A percentile compares a stretch with the other conserved stretches of the same genome.
phyloP scores from a whole-genome alignment of 2,113 vertebrate genomes.

The Phyllostomus hastatus region DNA sequence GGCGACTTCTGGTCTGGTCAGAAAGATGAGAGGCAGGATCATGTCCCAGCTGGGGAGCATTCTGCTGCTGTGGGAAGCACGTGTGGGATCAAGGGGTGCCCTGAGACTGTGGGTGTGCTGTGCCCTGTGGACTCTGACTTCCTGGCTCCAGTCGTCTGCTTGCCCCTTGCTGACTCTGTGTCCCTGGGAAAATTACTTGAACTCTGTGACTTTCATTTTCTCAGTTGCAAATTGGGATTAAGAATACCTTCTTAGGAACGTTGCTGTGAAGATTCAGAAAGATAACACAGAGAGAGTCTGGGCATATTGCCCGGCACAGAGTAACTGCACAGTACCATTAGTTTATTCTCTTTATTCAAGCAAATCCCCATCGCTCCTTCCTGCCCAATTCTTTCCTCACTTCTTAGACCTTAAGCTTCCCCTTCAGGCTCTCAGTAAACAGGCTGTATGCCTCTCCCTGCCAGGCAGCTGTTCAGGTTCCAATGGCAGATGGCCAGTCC shows the following conservation, averaged over 20 bases:
- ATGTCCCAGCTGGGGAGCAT: neutral
- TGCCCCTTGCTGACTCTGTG: neutral
- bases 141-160: neutral
- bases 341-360: neutral
- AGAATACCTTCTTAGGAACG: neutral
- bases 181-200: neutral
- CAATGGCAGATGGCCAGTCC: constrained; percentile 52
- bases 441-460: neutral
- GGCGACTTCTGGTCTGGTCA: neutral
- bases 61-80: neutral
- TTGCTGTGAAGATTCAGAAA: neutral
- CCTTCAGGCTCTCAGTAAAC: neutral
- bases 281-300: neutral
- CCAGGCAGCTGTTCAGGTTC: constrained; percentile 25
- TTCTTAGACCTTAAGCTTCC: neutral
- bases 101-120: neutral
- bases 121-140: neutral
- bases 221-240: neutral
- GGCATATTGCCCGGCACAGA: neutral
- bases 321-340: fast-evolving
- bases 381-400: neutral
- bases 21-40: neutral
- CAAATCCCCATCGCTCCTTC: neutral
- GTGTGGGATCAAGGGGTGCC: fast-evolving
- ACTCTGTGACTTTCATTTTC: neutral